phyloP scores from a whole-genome alignment of 2,888 invertebrate species.

The Eurytoma adleriae region DNA sequence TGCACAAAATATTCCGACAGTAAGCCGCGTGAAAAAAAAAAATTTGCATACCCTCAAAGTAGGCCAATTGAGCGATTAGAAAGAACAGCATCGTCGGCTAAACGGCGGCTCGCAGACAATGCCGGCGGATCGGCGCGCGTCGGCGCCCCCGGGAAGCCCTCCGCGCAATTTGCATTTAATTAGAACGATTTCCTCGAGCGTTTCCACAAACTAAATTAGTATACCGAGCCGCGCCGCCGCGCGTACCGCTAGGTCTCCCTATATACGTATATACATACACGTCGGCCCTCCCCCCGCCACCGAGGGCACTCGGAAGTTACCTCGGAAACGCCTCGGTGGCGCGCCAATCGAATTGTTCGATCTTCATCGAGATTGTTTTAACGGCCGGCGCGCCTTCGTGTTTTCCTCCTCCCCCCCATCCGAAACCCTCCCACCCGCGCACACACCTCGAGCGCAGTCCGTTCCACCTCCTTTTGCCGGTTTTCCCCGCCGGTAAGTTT shows the following conservation, averaged over 20 bases:
- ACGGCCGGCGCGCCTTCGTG: conserved; percentile 19
- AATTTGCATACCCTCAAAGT: not conserved
- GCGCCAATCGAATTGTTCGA: conserved; percentile 40
- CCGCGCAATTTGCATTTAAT: conserved; percentile 50
- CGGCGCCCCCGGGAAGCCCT: not conserved
- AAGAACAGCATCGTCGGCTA: no score
- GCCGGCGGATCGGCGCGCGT: no score
- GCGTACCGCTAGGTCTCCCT: no score
- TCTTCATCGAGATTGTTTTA: conserved; percentile 47
- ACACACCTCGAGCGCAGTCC: not conserved
- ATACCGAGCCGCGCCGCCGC: not conserved
- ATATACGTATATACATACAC: no score
- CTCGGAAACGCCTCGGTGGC: not conserved
- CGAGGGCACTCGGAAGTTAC: conserved; percentile 18
- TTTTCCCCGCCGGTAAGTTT: conserved; percentile 48
- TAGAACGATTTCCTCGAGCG: conserved; percentile 45
- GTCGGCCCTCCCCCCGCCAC: no score
- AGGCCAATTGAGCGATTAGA: no score
- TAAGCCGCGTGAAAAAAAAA: not conserved
- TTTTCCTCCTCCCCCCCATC: not conserved
- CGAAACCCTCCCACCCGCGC: not conserved
- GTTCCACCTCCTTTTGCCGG: conserved; percentile 12
- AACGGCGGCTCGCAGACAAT: no score
- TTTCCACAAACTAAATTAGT: conserved; percentile 39
- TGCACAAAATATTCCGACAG: not conserved